Evolutionary conservation across 2,797 vertebrate genomes (phyloP), one percentile per base, ranked within the genome.

Genomic region (Bufotes viridis): DNA sequence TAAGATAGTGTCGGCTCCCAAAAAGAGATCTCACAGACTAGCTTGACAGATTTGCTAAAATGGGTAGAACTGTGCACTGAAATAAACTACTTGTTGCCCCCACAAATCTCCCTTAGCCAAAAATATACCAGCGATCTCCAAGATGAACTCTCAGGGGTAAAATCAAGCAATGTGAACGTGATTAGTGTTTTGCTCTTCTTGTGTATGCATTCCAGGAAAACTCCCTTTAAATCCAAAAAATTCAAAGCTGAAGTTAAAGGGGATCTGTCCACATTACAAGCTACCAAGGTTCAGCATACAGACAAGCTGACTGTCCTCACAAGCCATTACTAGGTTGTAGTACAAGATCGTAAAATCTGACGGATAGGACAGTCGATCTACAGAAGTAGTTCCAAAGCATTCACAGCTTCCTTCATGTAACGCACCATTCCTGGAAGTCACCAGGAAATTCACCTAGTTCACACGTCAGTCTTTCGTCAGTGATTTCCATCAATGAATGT

Each of bases 291-390:
- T 22, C 60, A 61, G 60, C 60, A 61, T 61, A 61, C 60, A 7
- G n/a, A 24, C 63, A 24, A 4, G n/a, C n/a, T 67, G 11, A 67
- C 11, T 13, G 22, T 67, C 22, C 63, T 61, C 15, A 22, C 60
- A 20, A 61, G 15, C 18, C 18, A 14, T 14, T 67, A 3, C 3
- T 82, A 22, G 22, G 11, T 26, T 83, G 51, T 17, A 22, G 15
- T 49, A 51, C 60, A 72, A 57, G 26, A 49, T 57, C 13, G 51
- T 83, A 83, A 83, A 69, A 67, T 57, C 0, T 82, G 81, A 82
- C 55, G 6, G 65, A 83, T 20, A 57, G 24, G 81, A 10, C 51
- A 83, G 81, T 15, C 70, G 80, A 49, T 82, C 81, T 67, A n/a
- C 63, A 51, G n/a, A 69, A 61, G 18, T 61, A 61, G 17, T 49